These are phyloP conservation scores for Microplitis demolitor DNA, from an alignment of 1,140 invertebrate species.

Conservation along the genomic window DNA sequence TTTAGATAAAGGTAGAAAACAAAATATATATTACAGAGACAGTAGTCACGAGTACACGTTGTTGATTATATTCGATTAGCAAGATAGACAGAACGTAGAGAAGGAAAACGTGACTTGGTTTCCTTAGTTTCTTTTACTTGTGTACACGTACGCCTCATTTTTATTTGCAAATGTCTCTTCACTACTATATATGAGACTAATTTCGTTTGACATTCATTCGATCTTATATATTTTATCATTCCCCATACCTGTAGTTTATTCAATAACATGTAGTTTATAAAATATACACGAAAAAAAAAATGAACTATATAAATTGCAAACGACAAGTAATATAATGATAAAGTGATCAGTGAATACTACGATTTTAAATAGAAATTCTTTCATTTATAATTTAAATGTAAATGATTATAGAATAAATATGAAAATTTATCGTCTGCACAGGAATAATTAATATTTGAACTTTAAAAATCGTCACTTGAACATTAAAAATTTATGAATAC, in stretches of 20 bases:
- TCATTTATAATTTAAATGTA: no score
- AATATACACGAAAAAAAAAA: not conserved
- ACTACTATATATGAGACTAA: not conserved
- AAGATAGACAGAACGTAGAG: constrained; percentile 17
- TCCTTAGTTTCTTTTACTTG: not conserved
- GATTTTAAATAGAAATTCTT: no score
- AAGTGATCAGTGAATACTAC: no score
- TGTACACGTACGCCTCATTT: constrained; percentile 14
- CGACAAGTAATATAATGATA: no score
- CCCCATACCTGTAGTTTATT: no score
- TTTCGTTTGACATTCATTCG: constrained; percentile 18
- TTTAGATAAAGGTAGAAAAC: not conserved
- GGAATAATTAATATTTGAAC: no score
- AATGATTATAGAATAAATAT: no score
- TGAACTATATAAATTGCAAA: no score
- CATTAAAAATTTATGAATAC: no score
- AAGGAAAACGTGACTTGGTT: constrained; percentile 17
- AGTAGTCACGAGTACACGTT: not conserved
- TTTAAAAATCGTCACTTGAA: no score
- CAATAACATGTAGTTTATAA: not conserved
- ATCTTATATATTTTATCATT: constrained; percentile 3
- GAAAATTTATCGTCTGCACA: no score
- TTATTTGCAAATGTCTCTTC: constrained; percentile 16
- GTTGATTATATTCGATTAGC: constrained; percentile 23
- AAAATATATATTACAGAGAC: not conserved